A percentile compares a stretch with the other conserved stretches of the same genome.
These are phyloP conservation scores for Chloroclystis v-ata DNA, from an alignment of 2,888 invertebrate genomes.

Conservation along the genomic window DNA sequence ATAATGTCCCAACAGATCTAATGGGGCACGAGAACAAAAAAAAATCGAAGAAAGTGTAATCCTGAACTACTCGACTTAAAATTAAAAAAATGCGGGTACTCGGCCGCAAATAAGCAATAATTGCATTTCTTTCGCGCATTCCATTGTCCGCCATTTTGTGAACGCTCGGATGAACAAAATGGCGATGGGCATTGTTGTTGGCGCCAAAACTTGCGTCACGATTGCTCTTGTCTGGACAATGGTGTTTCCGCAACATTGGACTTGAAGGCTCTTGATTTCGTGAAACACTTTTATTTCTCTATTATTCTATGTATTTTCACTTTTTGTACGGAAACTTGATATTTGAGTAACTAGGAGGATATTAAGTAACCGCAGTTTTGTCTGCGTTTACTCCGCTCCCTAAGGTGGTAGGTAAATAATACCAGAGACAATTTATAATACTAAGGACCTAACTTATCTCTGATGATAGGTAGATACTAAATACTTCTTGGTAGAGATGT, in stretches of 20 bases:
- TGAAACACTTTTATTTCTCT: slow-evolving; percentile 6
- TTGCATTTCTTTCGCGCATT: slow-evolving; percentile 22
- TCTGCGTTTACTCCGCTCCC: no score
- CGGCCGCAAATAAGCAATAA: slow-evolving; percentile 21
- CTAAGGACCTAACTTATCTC: no score
- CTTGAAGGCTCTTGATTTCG: slow-evolving; percentile 9
- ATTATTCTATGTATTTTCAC: slow-evolving; percentile 1
- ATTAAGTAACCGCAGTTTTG: no score
- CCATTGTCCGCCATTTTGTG: slow-evolving; percentile 19
- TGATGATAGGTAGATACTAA: no score
- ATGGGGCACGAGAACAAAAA: slow-evolving; percentile 15
- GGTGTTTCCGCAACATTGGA: slow-evolving; percentile 9
- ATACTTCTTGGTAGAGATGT: no score
- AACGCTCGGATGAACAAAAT: slow-evolving; percentile 26
- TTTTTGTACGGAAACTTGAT: not conserved
- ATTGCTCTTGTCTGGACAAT: slow-evolving; percentile 25
- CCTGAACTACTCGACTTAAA: slow-evolving; percentile 20
- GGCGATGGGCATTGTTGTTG: slow-evolving; percentile 30
- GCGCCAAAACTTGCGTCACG: slow-evolving; percentile 35
- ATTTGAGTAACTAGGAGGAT: no score
- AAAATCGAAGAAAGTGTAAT: slow-evolving; percentile 24
- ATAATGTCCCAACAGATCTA: slow-evolving; percentile 15
- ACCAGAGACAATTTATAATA: no score
- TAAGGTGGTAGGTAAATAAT: no score
- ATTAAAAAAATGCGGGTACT: slow-evolving; percentile 5